These are phyloP conservation scores for Phymastichus coffea DNA, from an alignment of 1,140 invertebrate genomes.

Conservation along the genomic window DNA sequence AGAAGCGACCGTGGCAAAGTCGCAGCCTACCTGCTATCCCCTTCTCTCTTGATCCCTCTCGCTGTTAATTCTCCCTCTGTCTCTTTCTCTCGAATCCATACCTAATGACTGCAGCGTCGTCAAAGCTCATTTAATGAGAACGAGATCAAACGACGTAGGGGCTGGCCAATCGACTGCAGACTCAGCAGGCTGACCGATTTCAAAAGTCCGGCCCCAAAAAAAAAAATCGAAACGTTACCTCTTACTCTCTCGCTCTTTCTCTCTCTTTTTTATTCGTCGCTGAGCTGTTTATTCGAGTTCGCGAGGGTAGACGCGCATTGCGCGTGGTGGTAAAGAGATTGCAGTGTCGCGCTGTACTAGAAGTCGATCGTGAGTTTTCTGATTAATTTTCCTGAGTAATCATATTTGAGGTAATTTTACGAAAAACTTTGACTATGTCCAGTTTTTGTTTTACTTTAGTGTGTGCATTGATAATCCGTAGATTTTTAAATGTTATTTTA, in stretches of 20 bases:
- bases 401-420: too few species aligned
- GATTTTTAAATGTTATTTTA: too few species aligned
- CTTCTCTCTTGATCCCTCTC: background rate
- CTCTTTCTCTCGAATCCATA: slow-evolving; percentile 16
- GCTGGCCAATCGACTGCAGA: slow-evolving; percentile 9
- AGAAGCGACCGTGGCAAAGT: background rate
- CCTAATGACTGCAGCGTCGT: slow-evolving; percentile 23
- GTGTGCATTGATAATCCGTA: too few species aligned
- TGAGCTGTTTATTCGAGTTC: too few species aligned
- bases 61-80: background rate
- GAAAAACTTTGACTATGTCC: too few species aligned
- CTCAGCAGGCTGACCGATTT: slow-evolving; percentile 17
- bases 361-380: too few species aligned
- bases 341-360: too few species aligned
- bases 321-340: too few species aligned
- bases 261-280: too few species aligned
- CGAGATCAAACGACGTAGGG: slow-evolving; percentile 10
- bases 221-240: background rate
- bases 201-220: slow-evolving; percentile 22
- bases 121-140: slow-evolving; percentile 28
- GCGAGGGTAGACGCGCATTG: too few species aligned
- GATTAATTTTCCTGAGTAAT: too few species aligned
- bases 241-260: background rate
- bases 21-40: background rate
- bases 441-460: too few species aligned